phyloP scores from a whole-genome alignment of 2,113 vertebrate species.

The Ammospiza nelsoni region DNA sequence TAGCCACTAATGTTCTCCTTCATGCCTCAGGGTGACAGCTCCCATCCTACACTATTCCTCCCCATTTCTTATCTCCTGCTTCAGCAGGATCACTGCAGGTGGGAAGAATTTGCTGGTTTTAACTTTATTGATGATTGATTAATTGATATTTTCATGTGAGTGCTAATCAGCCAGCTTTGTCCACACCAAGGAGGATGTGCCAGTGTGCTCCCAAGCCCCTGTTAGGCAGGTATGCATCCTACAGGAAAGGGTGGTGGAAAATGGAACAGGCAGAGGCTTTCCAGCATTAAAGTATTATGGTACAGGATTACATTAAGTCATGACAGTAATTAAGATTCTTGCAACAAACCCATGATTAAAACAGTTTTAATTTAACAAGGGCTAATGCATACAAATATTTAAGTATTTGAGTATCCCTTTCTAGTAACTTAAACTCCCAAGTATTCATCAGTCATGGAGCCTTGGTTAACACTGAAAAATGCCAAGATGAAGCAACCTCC shows the following conservation, averaged over 20 bases:
- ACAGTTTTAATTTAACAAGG: background rate
- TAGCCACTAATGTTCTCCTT: background rate
- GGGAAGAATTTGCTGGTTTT: background rate
- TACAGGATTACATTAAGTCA: background rate
- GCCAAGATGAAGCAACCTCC: background rate
- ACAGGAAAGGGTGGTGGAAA: background rate
- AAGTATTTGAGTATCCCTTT: background rate
- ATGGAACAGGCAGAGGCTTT: background rate
- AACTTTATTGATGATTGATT: background rate
- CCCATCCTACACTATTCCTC: background rate
- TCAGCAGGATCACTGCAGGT: background rate
- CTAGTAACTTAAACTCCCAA: background rate
- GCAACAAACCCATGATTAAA: background rate
- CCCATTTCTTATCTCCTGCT: background rate
- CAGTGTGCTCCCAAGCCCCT: background rate
- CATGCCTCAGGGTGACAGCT: background rate
- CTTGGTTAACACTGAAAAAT: background rate
- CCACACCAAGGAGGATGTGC: background rate
- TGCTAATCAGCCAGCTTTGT: background rate
- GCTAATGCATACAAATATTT: background rate
- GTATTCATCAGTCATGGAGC: background rate
- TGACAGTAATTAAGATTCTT: background rate
- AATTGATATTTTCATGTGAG: background rate
- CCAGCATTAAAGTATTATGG: background rate
- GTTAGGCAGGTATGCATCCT: background rate